These are phyloP conservation scores for Euglossa dilemma DNA, from an alignment of 1,140 invertebrate genomes.

Conservation along the genomic window DNA sequence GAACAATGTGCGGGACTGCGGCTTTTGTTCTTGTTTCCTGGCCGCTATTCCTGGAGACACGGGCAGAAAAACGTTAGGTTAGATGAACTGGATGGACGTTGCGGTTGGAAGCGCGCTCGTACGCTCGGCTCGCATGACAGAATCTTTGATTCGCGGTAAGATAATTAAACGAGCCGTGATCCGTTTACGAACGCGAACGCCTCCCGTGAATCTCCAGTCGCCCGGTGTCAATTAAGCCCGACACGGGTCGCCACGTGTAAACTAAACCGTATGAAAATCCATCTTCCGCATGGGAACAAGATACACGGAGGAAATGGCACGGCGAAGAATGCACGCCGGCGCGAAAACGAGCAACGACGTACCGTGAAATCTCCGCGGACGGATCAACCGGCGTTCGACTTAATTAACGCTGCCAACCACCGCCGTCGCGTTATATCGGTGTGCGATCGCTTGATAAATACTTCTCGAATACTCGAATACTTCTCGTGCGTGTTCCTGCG, in stretches of 20 bases:
- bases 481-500: background rate
- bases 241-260: background rate
- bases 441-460: background rate
- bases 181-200: background rate
- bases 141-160: slow-evolving; percentile 20
- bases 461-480: background rate
- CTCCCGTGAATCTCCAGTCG: background rate
- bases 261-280: background rate
- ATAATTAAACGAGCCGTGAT: slow-evolving; percentile 27
- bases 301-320: background rate
- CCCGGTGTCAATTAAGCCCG: slow-evolving; percentile 10
- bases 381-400: background rate
- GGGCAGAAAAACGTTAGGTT: background rate
- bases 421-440: background rate
- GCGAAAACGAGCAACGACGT: slow-evolving; percentile 32
- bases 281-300: background rate
- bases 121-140: background rate
- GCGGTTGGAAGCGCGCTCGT: background rate
- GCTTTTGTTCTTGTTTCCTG: slow-evolving; percentile 33
- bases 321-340: background rate
- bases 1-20: slow-evolving; percentile 32
- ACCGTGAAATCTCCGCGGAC: background rate
- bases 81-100: slow-evolving; percentile 21
- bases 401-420: slow-evolving; percentile 45
- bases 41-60: slow-evolving; percentile 4